These are phyloP conservation scores for Ondatra zibethicus DNA, from an alignment of 2,113 vertebrate species.

Conservation along the genomic window DNA sequence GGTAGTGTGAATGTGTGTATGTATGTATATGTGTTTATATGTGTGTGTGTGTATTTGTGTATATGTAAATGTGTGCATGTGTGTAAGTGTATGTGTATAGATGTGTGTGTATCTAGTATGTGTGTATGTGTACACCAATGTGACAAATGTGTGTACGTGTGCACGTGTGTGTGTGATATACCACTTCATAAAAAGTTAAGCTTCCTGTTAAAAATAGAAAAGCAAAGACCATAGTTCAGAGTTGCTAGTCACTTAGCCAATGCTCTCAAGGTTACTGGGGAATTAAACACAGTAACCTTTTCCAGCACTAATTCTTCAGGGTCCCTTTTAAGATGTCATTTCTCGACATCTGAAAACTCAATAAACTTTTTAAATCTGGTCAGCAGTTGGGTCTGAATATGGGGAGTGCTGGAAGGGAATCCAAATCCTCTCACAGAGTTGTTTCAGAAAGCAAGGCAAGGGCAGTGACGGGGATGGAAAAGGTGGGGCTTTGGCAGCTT, in stretches of 20 bases:
- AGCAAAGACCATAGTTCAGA: not conserved
- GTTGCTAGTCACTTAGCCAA: conserved; percentile 37
- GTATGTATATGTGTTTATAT: not conserved
- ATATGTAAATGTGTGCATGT: not conserved
- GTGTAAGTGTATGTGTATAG: fast-evolving
- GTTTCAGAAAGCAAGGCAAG: not conserved
- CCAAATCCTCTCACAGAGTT: not conserved
- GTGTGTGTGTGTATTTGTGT: not conserved
- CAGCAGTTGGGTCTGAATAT: not conserved
- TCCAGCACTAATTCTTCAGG: not conserved
- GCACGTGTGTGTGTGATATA: not conserved
- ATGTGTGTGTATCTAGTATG: no score
- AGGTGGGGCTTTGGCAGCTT: not conserved
- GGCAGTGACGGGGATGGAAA: not conserved
- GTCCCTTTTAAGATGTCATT: conserved; percentile 34
- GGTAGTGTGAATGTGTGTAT: not conserved
- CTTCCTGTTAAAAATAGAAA: conserved; percentile 61
- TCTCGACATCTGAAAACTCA: conserved; percentile 17
- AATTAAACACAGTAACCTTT: conserved; percentile 47
- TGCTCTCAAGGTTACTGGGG: not conserved
- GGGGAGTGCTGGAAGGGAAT: not conserved
- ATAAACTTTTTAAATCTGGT: conserved; percentile 9
- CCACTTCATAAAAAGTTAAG: not conserved
- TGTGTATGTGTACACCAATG: not conserved
- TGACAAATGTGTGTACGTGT: not conserved